Evolutionary conservation across 1,140 invertebrate species (phyloP).

Genomic region (Dendrolimus kikuchii): DNA sequence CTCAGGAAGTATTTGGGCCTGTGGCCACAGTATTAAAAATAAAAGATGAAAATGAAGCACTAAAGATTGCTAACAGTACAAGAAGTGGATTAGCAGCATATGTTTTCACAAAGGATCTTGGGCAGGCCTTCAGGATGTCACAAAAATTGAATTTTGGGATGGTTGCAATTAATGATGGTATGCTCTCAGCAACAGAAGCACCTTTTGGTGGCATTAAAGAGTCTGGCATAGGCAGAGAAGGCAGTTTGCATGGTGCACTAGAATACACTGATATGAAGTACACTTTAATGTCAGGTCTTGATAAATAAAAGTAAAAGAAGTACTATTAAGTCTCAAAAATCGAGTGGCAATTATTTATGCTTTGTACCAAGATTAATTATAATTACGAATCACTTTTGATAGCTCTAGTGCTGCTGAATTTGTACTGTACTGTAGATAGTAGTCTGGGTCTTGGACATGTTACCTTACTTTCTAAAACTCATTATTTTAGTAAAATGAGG

Average conservation of each 20-base stretch:
- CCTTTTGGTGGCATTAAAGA: slow-evolving; percentile 98
- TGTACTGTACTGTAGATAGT: too few relatives aligned
- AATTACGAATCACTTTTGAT: too few relatives aligned
- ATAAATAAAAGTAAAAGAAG: slow-evolving; percentile 30
- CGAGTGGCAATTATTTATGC: slow-evolving; percentile 1
- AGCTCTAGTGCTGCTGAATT: too few relatives aligned
- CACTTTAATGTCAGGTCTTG: slow-evolving; percentile 59
- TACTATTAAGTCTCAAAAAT: not conserved
- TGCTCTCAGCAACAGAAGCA: slow-evolving; percentile 93
- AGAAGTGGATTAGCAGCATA: slow-evolving; percentile 89
- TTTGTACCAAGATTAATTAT: too few relatives aligned
- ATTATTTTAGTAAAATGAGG: too few relatives aligned
- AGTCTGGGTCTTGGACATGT: too few relatives aligned
- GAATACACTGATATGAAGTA: slow-evolving; percentile 98
- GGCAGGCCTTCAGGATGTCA: slow-evolving; percentile 94
- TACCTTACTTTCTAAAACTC: too few relatives aligned
- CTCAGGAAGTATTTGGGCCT: slow-evolving; percentile 97
- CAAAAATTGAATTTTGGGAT: slow-evolving; percentile 92
- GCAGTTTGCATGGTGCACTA: slow-evolving; percentile 94
- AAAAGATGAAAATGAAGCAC: slow-evolving; percentile 89
- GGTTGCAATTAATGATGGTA: slow-evolving; percentile 97
- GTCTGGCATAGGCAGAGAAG: slow-evolving; percentile 96
- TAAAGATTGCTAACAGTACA: slow-evolving; percentile 86
- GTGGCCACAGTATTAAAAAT: slow-evolving; percentile 92
- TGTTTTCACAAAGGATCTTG: slow-evolving; percentile 92